Base-by-base conservation (phyloP, 2,113 vertebrate species). In the Dolichotis patagonum region DNA sequence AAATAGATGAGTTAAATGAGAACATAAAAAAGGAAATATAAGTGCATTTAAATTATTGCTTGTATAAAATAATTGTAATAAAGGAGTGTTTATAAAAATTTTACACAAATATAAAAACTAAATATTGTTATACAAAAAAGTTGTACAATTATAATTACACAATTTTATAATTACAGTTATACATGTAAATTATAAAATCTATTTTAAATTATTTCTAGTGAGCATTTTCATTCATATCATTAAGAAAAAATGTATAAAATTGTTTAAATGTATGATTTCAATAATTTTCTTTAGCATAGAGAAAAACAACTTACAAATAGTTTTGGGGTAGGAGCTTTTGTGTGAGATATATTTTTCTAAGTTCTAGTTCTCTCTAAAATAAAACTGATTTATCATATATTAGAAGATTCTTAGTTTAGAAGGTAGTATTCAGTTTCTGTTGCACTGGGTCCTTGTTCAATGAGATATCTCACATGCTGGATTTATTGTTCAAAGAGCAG, bases 341-440 rank as follows among this genome's bases (percentile, higher is more conserved):
- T 41, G 19, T 54, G 67, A 81, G 1, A 5, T n/a, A 5, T 88
- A 67, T 46, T 73, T 94, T 77, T 78, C 3, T 46, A n/a, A 46
- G 87, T 60, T 84, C 22, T 24, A 56, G 9, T 90, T 94, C 38
- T 94, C 32, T 60, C 32, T 54, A 75, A 1, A 85, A 49, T 82
- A 85, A 56, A 84, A 90, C 9, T 56, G 8, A 90, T 62, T 71
- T 60, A n/a, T 89, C 5, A 13, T 86, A 17, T 56, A 52, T 90
- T 58, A 78, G 16, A 62, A 43, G 6, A 75, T 67, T 35, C 14
- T 86, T 91, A 80, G 62, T 91, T 93, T 96, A 10, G 10, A 80
- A 96, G 93, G 62, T 60, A 46, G 17, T 7, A 75, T 67, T 98
- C 32, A 86, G 1, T 92, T 90, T 92, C 11, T 5, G 85, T 89